Evolutionary conservation across 2,113 vertebrate species (phyloP).

Genomic region (Aptenodytes patagonicus): DNA sequence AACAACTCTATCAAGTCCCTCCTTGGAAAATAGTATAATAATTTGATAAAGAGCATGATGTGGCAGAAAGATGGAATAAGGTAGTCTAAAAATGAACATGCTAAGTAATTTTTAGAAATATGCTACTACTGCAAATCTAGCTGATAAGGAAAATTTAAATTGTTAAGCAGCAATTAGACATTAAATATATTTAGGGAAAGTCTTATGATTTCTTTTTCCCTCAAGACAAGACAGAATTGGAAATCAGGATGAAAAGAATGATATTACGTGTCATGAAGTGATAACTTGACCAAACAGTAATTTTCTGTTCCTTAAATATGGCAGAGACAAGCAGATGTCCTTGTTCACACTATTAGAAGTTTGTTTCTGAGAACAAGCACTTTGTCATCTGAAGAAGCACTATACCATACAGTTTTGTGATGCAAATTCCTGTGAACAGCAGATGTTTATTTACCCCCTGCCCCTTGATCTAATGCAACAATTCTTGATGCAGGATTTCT

Average conservation of each 20-base stretch:
- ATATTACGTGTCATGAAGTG: not conserved
- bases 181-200: not conserved
- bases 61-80: not conserved
- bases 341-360: not conserved
- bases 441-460: not conserved
- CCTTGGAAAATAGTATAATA: not conserved
- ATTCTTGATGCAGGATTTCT: not conserved
- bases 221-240: not conserved
- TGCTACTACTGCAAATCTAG: not conserved
- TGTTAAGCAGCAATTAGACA: not conserved
- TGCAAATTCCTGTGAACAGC: not conserved
- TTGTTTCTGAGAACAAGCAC: not conserved
- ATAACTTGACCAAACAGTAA: not conserved
- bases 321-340: conserved; percentile 30
- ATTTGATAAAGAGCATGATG: not conserved
- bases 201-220: not conserved
- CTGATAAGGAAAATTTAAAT: not conserved
- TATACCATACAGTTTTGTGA: not conserved
- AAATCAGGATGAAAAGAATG: not conserved
- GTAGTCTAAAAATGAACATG: not conserved
- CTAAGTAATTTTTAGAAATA: conserved; percentile 8
- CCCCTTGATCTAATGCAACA: not conserved
- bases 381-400: not conserved
- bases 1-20: not conserved
- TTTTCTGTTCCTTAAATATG: not conserved